These are phyloP conservation scores for Podarcis cretensis DNA, from an alignment of 2,113 vertebrate genomes.

Conservation along the genomic window DNA sequence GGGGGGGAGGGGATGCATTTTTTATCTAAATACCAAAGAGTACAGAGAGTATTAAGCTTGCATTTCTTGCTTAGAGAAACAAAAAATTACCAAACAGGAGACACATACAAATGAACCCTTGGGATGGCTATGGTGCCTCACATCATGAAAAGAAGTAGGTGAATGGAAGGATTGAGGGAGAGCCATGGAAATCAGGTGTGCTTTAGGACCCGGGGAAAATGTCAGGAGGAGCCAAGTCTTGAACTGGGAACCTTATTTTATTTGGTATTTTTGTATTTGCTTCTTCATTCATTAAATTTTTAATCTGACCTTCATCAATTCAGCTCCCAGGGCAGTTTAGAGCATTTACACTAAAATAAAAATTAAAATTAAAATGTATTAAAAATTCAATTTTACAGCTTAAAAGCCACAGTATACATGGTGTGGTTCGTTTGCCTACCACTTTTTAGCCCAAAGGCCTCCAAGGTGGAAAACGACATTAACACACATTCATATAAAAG, in stretches of 20 bases:
- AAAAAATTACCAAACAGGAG: neutral
- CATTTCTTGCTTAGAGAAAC: neutral
- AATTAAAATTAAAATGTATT: too few species aligned
- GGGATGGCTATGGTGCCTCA: neutral
- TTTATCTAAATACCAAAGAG: constrained; percentile 16
- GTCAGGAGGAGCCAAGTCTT: neutral
- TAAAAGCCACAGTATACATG: too few species aligned
- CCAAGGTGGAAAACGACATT: too few species aligned
- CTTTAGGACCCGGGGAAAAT: neutral
- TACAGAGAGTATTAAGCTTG: neutral
- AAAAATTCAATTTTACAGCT: too few species aligned
- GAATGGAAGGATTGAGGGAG: neutral
- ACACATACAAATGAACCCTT: neutral
- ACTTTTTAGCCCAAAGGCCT: too few species aligned
- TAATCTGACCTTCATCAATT: too few species aligned
- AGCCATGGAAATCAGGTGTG: neutral
- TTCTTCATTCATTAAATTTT: too few species aligned
- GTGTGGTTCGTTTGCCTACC: too few species aligned
- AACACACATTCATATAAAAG: too few species aligned
- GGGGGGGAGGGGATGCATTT: neutral
- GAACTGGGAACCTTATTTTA: neutral
- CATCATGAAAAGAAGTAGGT: neutral
- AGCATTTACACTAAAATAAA: too few species aligned
- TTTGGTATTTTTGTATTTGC: too few species aligned
- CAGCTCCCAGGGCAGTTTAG: too few species aligned